These are phyloP conservation scores for Castor canadensis DNA, from an alignment of 2,113 vertebrate species.

Conservation along the genomic window DNA sequence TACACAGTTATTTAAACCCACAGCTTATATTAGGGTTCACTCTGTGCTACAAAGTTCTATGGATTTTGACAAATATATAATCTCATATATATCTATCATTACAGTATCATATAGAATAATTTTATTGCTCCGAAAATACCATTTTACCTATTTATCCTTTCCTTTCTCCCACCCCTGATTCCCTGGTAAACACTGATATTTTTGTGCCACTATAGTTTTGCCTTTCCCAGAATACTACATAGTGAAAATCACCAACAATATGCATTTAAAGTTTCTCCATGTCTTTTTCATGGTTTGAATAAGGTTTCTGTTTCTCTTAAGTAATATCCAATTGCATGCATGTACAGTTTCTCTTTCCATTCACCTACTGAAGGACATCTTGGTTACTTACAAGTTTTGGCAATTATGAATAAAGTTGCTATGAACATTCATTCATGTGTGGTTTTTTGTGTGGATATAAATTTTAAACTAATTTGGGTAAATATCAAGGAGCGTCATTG, in stretches of 20 bases:
- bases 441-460: not conserved
- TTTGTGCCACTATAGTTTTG: not conserved
- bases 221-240: not conserved
- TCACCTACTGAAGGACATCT: not conserved
- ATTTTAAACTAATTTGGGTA: not conserved
- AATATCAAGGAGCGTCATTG: not conserved
- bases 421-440: not conserved
- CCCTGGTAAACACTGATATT: not conserved
- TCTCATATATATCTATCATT: not conserved
- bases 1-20: not conserved
- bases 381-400: not conserved
- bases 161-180: not conserved
- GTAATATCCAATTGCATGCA: not conserved
- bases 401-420: not conserved
- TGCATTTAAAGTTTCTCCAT: not conserved
- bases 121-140: not conserved
- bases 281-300: not conserved
- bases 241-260: not conserved
- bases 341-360: not conserved
- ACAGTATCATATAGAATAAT: not conserved
- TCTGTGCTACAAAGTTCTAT: not conserved
- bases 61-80: not conserved
- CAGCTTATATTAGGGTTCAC: not conserved
- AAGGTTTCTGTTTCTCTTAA: not conserved
- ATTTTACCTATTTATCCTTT: not conserved